A percentile compares a stretch with the other conserved stretches of the same genome.
phyloP scores from a whole-genome alignment of 2,888 invertebrate species.

The Anarsia innoxiella region DNA sequence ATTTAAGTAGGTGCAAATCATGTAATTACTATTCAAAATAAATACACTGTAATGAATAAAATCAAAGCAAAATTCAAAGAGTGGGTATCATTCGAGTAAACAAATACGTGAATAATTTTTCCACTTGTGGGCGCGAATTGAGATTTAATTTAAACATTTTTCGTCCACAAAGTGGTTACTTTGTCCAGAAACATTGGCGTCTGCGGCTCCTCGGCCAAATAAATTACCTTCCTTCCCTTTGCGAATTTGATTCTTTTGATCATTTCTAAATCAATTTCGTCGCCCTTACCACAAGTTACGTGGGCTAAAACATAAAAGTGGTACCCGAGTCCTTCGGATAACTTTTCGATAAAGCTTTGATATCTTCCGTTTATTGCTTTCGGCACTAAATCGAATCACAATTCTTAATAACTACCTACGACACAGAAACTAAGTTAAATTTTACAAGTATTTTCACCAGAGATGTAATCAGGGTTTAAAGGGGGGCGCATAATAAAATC shows the following conservation, averaged over 20 bases:
- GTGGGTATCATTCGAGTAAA: too few relatives aligned
- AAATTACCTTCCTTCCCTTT: constrained; percentile 55
- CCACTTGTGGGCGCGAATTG: too few relatives aligned
- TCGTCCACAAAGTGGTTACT: constrained; percentile 10
- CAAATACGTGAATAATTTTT: too few relatives aligned
- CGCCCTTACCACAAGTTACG: constrained; percentile 29
- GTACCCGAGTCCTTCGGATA: constrained; percentile 5
- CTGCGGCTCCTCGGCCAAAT: constrained; percentile 44
- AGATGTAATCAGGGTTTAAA: too few relatives aligned
- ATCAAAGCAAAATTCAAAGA: too few relatives aligned
- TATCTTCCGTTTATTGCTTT: constrained; percentile 9
- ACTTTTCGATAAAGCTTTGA: constrained; percentile 8
- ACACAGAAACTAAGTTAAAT: too few relatives aligned
- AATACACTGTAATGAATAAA: too few relatives aligned
- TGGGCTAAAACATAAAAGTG: constrained; percentile 14
- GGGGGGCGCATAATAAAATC: too few relatives aligned
- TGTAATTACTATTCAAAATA: too few relatives aligned
- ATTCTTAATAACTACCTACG: too few relatives aligned
- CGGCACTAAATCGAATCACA: constrained; percentile 6
- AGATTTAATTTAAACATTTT: constrained; percentile 10
- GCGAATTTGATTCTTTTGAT: constrained; percentile 59
- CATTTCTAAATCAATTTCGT: constrained; percentile 55
- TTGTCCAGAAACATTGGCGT: constrained; percentile 23
- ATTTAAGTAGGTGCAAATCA: too few relatives aligned
- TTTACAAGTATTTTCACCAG: too few relatives aligned